Evolutionary conservation across 2,888 invertebrate genomes (phyloP), one percentile per base, ranked within the genome.

Genomic region (Tachina grossa): DNA sequence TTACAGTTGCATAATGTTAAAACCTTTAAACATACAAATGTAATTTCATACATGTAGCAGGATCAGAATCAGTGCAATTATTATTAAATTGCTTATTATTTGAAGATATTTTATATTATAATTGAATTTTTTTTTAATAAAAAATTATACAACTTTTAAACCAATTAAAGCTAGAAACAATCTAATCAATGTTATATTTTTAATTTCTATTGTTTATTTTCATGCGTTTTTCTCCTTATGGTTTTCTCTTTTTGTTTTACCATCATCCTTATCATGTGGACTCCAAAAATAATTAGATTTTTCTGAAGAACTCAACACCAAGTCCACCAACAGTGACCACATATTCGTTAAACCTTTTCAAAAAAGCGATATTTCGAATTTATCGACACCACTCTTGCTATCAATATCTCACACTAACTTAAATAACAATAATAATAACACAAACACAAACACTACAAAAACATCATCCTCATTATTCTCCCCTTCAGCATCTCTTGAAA

Each of bases 371-470:
- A 47, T 53, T 47, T 76, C 65, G 69, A 72, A 51, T 63, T 68
- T 81, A 82, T 74, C 85, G 51, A 51, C 77, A 79, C 72, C 83
- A 72, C 66, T 59, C 2, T 74, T 82, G 69, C 55, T 47, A 69
- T 59, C 82, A 65, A 69, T 59, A 59, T 45, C 71, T 47, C 71
- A 82, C 69, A 78, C 78, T 49, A 51, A 78, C 45, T 51, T 71
- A 57, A 90, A 89, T 88, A 89, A 88, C 87, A 90, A 78, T 77
- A 89, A 88, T 88, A 90, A 78, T 77, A 87, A 61, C 63, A 82
- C 57, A 80, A 66, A 81, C 75, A 77, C 74, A 80, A 76, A 84
- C 39, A 79, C 39, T 53, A 86, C 71, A 83, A 75, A 78, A 39
- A 84, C 84, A 84, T 72, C 82, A 76, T 79, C 80, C 84, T 63